Evolutionary conservation across 2,797 vertebrate genomes (phyloP).

Genomic region (Galagoides demidoff): DNA sequence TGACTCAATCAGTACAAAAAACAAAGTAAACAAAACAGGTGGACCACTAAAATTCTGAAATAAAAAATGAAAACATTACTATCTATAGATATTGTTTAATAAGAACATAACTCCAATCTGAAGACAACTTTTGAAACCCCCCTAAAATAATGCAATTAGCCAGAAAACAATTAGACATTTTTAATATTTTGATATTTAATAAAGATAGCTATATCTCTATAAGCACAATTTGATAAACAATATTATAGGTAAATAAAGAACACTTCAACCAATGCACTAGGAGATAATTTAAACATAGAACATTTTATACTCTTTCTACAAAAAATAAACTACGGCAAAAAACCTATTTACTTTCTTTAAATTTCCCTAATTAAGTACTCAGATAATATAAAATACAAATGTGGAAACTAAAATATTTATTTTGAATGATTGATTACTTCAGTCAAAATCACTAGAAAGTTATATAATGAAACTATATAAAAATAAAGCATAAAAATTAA

Average conservation of each 20-base stretch:
- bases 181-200: constrained; percentile 85
- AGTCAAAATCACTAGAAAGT: neutral
- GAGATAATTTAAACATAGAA: constrained; percentile 69
- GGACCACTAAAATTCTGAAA: too few relatives aligned
- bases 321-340: constrained; percentile 23
- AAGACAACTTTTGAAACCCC: constrained; percentile 81
- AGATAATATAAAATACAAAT: neutral
- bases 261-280: constrained; percentile 45
- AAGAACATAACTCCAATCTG: constrained; percentile 81
- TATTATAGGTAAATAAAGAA: constrained; percentile 62
- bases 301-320: neutral
- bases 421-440: neutral
- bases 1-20: too few relatives aligned
- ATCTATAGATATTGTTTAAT: constrained; percentile 68
- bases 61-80: constrained; percentile 62
- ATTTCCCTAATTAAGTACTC: neutral
- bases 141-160: constrained; percentile 81
- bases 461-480: neutral
- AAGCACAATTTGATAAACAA: constrained; percentile 77
- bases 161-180: constrained; percentile 81
- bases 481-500: neutral
- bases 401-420: neutral
- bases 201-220: constrained; percentile 79
- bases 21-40: too few relatives aligned
- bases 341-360: neutral